Conservation (phyloP, 2,113 vertebrate genomes). For the Amia ocellicauda region DNA sequence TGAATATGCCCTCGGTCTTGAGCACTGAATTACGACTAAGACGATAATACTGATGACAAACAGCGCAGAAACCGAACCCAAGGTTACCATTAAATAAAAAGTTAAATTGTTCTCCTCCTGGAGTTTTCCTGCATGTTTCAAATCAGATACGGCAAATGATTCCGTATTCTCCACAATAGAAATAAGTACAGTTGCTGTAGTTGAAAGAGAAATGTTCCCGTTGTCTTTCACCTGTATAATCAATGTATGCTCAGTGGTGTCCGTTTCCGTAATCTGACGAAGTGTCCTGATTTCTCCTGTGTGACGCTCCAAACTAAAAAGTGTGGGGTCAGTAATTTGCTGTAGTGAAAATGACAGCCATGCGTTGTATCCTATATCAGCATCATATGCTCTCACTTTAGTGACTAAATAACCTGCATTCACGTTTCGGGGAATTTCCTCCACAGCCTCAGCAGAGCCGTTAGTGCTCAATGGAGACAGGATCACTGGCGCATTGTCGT, state of each 20-base stretch:
- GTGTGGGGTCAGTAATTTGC: constrained; percentile 30
- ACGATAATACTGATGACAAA: constrained; percentile 5
- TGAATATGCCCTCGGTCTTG: background rate
- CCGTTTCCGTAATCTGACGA: constrained; percentile 35
- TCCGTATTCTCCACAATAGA: background rate
- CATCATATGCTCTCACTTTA: constrained; percentile 39
- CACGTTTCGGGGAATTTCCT: constrained; percentile 33
- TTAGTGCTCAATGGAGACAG: background rate
- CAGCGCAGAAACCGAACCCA: background rate
- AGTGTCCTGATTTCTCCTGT: constrained; percentile 38
- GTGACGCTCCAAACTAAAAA: constrained; percentile 35
- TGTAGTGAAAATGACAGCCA: constrained; percentile 37
- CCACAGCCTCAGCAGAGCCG: constrained; percentile 28
- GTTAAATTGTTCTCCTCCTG: background rate
- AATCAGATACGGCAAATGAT: background rate
- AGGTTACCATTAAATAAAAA: background rate
- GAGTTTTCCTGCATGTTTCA: background rate
- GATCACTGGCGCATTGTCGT: constrained; percentile 18
- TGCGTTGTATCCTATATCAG: constrained; percentile 43
- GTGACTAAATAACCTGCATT: constrained; percentile 40
- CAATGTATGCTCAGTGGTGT: constrained; percentile 32
- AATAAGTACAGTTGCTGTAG: background rate
- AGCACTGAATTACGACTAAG: background rate
- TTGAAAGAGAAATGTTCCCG: constrained; percentile 3
- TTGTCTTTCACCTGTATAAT: constrained; percentile 33